These are phyloP conservation scores for Cirrhinus mrigala DNA, from an alignment of 2,797 vertebrate species.

Conservation along the genomic window DNA sequence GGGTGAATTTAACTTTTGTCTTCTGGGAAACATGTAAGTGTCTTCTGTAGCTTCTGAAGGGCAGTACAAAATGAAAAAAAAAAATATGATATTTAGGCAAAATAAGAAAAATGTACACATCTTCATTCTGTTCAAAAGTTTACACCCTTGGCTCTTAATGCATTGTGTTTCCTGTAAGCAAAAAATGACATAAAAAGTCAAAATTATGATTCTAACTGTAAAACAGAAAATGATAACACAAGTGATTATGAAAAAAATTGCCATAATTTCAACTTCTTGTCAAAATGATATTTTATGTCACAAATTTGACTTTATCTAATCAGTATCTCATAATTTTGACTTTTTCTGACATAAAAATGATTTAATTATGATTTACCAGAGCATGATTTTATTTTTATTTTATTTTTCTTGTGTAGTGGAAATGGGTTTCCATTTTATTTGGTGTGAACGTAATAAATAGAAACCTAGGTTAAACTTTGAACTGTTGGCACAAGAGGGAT, in stretches of 20 bases:
- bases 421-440: neutral
- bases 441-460: neutral
- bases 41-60: too few species aligned
- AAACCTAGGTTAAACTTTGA: too few species aligned
- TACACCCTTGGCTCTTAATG: too few species aligned
- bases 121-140: too few species aligned
- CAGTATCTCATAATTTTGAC: neutral
- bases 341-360: neutral
- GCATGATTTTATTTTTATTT: neutral
- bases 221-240: neutral
- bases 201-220: neutral
- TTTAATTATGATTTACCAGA: neutral
- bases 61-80: too few species aligned
- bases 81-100: too few species aligned
- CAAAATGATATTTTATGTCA: neutral
- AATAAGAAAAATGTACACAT: too few species aligned
- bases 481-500: too few species aligned
- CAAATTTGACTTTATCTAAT: neutral
- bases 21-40: too few species aligned
- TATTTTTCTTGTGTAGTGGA: neutral
- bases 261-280: neutral
- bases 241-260: neutral
- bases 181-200: neutral
- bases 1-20: too few species aligned
- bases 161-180: too few species aligned